phyloP scores from a whole-genome alignment of 2,113 vertebrate species.

The Ahaetulla prasina region DNA sequence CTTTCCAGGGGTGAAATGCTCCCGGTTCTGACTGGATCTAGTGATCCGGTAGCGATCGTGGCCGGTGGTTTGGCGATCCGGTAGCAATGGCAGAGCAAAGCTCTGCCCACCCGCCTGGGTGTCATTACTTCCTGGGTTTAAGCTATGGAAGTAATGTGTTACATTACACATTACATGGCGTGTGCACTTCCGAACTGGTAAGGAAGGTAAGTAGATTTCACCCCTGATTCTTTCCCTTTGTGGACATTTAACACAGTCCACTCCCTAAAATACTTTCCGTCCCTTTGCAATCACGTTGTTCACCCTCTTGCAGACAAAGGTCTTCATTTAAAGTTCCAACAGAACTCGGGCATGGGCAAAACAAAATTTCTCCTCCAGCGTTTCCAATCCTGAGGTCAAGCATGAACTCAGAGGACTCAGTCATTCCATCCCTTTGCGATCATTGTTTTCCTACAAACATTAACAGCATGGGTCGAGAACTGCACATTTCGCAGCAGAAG shows the following conservation, averaged over 20 bases:
- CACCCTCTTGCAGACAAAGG: not conserved
- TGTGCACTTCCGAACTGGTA: too few relatives aligned
- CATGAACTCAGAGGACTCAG: not conserved
- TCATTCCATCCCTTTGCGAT: fast-evolving
- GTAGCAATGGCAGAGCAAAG: too few relatives aligned
- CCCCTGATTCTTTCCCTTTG: not conserved
- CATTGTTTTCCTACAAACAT: not conserved
- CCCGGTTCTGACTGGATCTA: too few relatives aligned
- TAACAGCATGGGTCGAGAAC: not conserved
- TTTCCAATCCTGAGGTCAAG: not conserved
- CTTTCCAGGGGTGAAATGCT: too few relatives aligned
- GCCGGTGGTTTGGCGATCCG: too few relatives aligned
- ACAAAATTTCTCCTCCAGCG: not conserved
- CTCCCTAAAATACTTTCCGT: not conserved
- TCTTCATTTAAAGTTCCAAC: not conserved
- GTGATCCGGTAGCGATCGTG: too few relatives aligned
- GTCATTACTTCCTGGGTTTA: too few relatives aligned
- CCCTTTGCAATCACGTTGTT: not conserved
- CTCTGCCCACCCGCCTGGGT: too few relatives aligned
- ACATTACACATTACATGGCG: too few relatives aligned
- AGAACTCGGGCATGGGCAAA: not conserved
- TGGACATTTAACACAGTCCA: not conserved
- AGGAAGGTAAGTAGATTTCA: too few relatives aligned
- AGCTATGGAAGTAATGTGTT: too few relatives aligned
- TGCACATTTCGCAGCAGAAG: not conserved